phyloP scores from a whole-genome alignment of 2,113 vertebrate genomes.

The Trochalopteron elliotii region DNA sequence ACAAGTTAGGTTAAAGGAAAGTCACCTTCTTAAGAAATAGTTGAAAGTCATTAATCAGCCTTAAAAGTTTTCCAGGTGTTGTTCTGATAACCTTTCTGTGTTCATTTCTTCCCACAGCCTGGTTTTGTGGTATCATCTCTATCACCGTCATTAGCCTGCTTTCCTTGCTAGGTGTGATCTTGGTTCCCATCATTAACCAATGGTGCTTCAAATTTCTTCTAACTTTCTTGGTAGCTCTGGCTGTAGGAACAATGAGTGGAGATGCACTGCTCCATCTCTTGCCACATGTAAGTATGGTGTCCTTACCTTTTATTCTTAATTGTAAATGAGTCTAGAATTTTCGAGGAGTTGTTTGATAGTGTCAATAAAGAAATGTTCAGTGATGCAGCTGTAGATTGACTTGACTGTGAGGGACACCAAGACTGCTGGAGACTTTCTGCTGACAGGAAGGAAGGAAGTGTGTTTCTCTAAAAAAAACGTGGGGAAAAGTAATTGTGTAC shows the following conservation, averaged over 20 bases:
- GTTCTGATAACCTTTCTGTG: conserved; percentile 52
- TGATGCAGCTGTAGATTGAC: background rate
- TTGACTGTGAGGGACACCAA: background rate
- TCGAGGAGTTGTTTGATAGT: background rate
- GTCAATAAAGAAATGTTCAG: background rate
- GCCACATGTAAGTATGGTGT: conserved; percentile 86
- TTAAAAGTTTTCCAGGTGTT: background rate
- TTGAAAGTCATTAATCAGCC: background rate
- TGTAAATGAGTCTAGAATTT: background rate
- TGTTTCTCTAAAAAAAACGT: background rate
- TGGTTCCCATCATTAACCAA: conserved; percentile 96
- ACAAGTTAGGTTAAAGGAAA: background rate
- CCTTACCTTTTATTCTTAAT: background rate
- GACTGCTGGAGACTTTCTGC: background rate
- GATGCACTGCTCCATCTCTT: conserved; percentile 96
- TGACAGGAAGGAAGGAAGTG: background rate
- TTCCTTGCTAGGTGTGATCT: conserved; percentile 92
- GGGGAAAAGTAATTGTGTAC: background rate
- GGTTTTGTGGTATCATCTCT: conserved; percentile 93
- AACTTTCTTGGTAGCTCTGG: conserved; percentile 96
- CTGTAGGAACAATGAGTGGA: conserved; percentile 97
- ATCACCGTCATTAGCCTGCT: conserved; percentile 98
- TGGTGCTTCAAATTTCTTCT: conserved; percentile 98
- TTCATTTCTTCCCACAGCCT: conserved; percentile 76
- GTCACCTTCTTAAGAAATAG: background rate